These are phyloP conservation scores for Ellobius talpinus DNA, from an alignment of 2,113 vertebrate species.

Conservation along the genomic window DNA sequence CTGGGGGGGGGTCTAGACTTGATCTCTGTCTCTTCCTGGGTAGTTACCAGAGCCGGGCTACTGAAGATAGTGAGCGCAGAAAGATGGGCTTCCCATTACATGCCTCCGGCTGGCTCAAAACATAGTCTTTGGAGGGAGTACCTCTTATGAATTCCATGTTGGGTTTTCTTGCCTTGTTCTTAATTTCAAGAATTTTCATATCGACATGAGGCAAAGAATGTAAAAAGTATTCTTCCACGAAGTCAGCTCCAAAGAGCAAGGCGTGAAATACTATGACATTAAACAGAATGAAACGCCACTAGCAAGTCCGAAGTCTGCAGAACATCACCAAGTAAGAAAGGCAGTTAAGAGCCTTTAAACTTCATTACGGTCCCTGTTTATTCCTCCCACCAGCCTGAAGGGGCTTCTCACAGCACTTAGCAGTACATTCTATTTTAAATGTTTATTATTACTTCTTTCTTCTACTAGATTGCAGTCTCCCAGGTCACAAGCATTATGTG, in stretches of 20 bases:
- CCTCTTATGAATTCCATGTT: slow-evolving; percentile 84
- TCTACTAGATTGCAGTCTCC: background rate
- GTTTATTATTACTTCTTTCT: background rate
- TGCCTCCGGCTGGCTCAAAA: slow-evolving; percentile 78
- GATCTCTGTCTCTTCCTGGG: slow-evolving; percentile 83
- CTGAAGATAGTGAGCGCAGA: slow-evolving; percentile 91
- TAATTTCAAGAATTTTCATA: slow-evolving; percentile 86
- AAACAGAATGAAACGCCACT: slow-evolving; percentile 96
- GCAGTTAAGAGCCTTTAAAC: background rate
- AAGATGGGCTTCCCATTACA: slow-evolving; percentile 89
- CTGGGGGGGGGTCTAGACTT: slow-evolving; percentile 89
- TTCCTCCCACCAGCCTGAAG: fast-evolving
- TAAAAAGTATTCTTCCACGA: slow-evolving; percentile 95
- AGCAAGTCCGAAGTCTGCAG: slow-evolving; percentile 93
- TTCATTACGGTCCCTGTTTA: background rate
- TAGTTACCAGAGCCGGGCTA: slow-evolving; percentile 84
- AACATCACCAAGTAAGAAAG: slow-evolving; percentile 85
- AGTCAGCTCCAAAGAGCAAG: slow-evolving; percentile 94
- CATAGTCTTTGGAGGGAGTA: slow-evolving; percentile 88
- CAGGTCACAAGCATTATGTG: background rate
- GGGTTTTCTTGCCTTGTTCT: slow-evolving; percentile 91
- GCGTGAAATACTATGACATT: slow-evolving; percentile 93
- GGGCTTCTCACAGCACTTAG: background rate
- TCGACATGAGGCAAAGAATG: slow-evolving; percentile 90
- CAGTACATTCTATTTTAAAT: background rate